Base-by-base conservation (phyloP, 1,140 invertebrate genomes). In the Idris sp. region DNA sequence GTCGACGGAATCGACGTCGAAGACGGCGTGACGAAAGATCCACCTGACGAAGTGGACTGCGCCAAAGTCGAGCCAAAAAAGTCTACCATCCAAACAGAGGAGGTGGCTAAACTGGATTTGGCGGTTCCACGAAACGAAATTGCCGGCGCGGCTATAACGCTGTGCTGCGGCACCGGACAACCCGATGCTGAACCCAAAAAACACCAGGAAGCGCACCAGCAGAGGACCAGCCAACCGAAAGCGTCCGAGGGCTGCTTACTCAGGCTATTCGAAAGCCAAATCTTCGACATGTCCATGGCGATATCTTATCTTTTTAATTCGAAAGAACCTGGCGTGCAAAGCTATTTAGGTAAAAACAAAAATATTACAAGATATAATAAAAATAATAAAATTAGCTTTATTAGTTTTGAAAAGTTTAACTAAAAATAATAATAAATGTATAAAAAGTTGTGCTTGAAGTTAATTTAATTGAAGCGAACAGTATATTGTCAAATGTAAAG, bases 231-330 rank as follows among this genome's bases (percentile, higher is more conserved):
- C 18, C 86, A 87, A 46, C 86, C 86, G 16, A 87, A 88, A 65
- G 82, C 86, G 0, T 79, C 82, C 14, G 85, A 87, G 22, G 86
- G 84, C 15, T 87, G 93, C 86, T 89, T 99, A 43, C 88, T 99
- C 58, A 89, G 97, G 75, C 90, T 99, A 76, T 98, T 99, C 81
- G 97, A 99, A 86, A 98, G 97, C 69, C 96, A 96, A 89, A 90
- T 98, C 51, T 99, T 99, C 86, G 96, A 98, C 84, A 98, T 98
- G 91, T 95, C 95, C 56, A 98, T 99, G 90, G 97, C 97, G 14
- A 96, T 99, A 81, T 95, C 95, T 81, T 99, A 99, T 90, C 89
- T 99, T 25, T 98, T 97, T 82, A 98, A 98, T 84, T 98, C 97
- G n/a, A 99, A 99, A 88, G 97, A 99, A 86, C 95, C 96, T 13